Percentiles rank a stretch among this genome's conserved stretches.
These are phyloP conservation scores for Anastatus disparis DNA, from an alignment of 1,140 invertebrate species.

Conservation along the genomic window DNA sequence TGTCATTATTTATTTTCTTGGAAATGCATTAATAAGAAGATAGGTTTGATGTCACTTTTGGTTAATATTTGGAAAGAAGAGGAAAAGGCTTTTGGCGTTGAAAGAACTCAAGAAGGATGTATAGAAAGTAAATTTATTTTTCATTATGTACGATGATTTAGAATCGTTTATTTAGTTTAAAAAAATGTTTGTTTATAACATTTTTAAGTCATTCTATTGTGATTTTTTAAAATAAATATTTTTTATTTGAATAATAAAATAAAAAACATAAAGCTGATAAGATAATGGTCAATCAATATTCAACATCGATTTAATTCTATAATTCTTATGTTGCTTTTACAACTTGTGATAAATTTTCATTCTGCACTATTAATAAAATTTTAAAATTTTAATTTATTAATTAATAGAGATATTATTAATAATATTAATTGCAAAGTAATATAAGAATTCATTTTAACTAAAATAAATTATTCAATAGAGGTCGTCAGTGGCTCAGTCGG, in stretches of 20 bases:
- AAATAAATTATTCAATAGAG: no score
- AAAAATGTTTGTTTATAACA: not conserved
- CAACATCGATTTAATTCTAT: no score
- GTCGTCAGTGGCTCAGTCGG: no score
- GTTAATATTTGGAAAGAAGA: conserved; percentile 55
- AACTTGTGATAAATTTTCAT: no score
- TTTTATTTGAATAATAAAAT: not conserved
- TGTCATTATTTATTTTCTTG: conserved; percentile 53
- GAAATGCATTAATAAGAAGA: conserved; percentile 47
- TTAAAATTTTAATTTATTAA: no score
- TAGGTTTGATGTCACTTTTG: conserved; percentile 50
- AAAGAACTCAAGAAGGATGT: conserved; percentile 46
- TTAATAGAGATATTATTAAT: no score
- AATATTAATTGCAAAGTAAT: no score
- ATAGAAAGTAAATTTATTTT: conserved; percentile 38
- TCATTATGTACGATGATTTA: not conserved
- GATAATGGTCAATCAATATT: no score
- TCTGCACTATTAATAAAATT: no score
- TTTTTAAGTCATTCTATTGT: not conserved
- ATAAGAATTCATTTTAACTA: no score
- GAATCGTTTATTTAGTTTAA: not conserved
- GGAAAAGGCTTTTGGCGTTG: conserved; percentile 46
- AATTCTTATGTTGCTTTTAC: no score
- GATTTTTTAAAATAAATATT: not conserved
- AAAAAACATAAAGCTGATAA: no score